Evolutionary conservation across 2,113 vertebrate species (phyloP).

Genomic region (Saguinus midas): DNA sequence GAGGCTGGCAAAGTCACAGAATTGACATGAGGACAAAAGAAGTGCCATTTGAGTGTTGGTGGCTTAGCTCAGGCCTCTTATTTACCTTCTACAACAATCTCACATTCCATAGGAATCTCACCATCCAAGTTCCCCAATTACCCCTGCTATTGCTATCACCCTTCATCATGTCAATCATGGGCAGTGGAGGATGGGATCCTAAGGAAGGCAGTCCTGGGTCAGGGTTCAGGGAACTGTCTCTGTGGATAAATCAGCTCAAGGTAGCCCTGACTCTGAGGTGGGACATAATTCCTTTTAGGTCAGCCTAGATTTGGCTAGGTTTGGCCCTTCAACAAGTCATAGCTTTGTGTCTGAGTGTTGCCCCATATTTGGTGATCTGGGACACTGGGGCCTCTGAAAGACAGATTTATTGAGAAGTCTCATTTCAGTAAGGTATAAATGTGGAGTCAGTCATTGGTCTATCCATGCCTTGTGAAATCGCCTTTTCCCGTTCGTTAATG

Average conservation of each 20-base stretch:
- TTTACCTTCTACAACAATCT: neutral
- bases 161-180: neutral
- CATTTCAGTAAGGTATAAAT: neutral
- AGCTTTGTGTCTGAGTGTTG: neutral
- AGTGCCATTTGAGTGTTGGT: neutral
- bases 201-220: neutral
- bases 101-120: neutral
- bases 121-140: neutral
- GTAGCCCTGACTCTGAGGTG: neutral
- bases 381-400: neutral
- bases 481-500: neutral
- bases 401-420: neutral
- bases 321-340: neutral
- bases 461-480: neutral
- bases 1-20: neutral
- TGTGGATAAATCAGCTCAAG: neutral
- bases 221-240: neutral
- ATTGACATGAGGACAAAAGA: neutral
- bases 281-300: neutral
- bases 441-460: accelerated
- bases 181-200: neutral
- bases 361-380: neutral
- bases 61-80: neutral
- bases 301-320: neutral
- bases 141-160: neutral